phyloP scores from a whole-genome alignment of 2,113 vertebrate species.

The Rhineura floridana region DNA sequence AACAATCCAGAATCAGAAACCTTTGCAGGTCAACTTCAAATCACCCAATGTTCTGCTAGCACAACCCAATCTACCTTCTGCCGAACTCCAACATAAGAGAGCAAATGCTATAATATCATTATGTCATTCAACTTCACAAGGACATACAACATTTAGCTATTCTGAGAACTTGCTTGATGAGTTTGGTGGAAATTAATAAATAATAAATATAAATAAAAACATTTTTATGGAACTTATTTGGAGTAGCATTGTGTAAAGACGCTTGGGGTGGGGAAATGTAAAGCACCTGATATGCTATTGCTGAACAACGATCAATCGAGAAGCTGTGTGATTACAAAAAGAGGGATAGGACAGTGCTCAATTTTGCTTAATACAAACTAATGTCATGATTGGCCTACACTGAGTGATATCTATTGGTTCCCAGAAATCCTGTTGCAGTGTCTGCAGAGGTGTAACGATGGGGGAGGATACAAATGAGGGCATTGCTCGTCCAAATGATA shows the following conservation, averaged over 20 bases:
- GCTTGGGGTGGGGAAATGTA: background rate
- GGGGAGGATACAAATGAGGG: too few species aligned
- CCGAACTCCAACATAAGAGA: too few species aligned
- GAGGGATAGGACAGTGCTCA: background rate
- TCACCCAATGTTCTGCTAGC: too few species aligned
- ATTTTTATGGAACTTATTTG: background rate
- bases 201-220: background rate
- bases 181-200: background rate
- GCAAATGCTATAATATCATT: background rate
- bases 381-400: background rate
- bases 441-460: too few species aligned
- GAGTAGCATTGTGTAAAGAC: background rate
- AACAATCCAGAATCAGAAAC: too few species aligned
- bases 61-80: too few species aligned
- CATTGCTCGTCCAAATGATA: too few species aligned
- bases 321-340: background rate
- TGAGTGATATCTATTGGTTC: background rate
- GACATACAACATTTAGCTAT: background rate
- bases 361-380: background rate
- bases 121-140: background rate
- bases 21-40: too few species aligned
- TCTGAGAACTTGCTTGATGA: background rate
- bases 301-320: background rate
- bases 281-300: background rate
- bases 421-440: background rate